Conservation (phyloP, 2,888 invertebrate species). For the Lagria hirta region DNA sequence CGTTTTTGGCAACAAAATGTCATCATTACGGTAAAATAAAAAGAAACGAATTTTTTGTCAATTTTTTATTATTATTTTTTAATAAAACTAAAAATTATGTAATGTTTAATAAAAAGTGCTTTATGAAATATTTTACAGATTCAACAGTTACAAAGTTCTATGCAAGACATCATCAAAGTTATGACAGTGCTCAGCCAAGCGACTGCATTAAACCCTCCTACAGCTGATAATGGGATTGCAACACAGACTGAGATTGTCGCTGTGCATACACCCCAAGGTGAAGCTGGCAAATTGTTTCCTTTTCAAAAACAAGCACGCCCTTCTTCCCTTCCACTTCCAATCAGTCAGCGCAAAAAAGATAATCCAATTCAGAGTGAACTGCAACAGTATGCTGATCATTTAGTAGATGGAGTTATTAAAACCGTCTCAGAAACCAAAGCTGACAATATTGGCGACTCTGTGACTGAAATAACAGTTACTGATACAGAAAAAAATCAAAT, state of each 20-base stretch:
- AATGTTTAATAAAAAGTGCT: neutral
- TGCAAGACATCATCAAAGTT: conserved; percentile 75
- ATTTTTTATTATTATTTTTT: too few species aligned
- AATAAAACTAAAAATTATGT: neutral
- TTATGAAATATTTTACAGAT: conserved; percentile 58
- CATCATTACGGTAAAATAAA: too few species aligned
- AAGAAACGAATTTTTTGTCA: too few species aligned
- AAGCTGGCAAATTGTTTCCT: conserved; percentile 51
- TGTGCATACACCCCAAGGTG: conserved; percentile 71
- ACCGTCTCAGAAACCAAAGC: conserved; percentile 47
- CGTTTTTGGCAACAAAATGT: too few species aligned
- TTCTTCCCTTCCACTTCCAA: conserved; percentile 52
- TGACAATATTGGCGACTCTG: conserved; percentile 29
- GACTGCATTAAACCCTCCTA: conserved; percentile 38
- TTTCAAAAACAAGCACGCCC: conserved; percentile 52
- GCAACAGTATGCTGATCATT: conserved; percentile 50
- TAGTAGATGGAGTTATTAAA: conserved; percentile 53
- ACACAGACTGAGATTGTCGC: conserved; percentile 83
- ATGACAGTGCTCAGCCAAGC: conserved; percentile 60
- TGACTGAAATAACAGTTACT: conserved; percentile 43
- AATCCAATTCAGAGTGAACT: conserved; percentile 41
- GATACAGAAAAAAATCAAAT: conserved; percentile 34
- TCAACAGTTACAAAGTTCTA: conserved; percentile 74
- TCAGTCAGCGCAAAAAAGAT: conserved; percentile 46
- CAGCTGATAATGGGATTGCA: conserved; percentile 57